These are phyloP conservation scores for Drosophila tani DNA, from an alignment of 1,140 invertebrate genomes.

Conservation along the genomic window DNA sequence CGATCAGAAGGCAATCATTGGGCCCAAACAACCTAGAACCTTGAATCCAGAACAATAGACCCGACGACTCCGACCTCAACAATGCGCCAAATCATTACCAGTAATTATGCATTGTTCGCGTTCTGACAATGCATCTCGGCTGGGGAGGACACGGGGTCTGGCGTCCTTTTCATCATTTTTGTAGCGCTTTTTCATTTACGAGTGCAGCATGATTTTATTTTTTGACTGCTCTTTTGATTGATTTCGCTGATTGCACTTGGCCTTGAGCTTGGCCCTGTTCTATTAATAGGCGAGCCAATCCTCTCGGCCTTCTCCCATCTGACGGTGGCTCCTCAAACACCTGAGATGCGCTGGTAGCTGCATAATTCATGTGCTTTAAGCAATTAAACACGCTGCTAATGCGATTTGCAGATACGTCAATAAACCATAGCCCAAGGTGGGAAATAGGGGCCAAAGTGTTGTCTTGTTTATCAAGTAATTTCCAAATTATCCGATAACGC, in stretches of 20 bases:
- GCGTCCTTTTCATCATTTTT: constrained; percentile 25
- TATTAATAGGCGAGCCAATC: constrained; percentile 39
- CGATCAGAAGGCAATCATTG: constrained; percentile 60
- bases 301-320: neutral
- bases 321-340: constrained; percentile 13
- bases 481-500: constrained; percentile 56
- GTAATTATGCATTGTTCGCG: constrained; percentile 77
- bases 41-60: constrained; percentile 62
- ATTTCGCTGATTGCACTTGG: constrained; percentile 69
- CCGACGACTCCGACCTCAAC: constrained; percentile 51
- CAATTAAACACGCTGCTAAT: constrained; percentile 61
- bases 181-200: constrained; percentile 28
- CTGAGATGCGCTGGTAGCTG: constrained; percentile 6
- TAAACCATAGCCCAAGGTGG: neutral
- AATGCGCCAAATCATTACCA: constrained; percentile 78
- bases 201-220: constrained; percentile 14
- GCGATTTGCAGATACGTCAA: constrained; percentile 37
- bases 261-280: constrained; percentile 63
- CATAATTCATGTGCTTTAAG: constrained; percentile 21
- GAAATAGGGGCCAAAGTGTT: constrained; percentile 18
- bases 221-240: constrained; percentile 61
- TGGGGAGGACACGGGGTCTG: constrained; percentile 7
- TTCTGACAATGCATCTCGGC: constrained; percentile 40
- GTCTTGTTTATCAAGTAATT: constrained; percentile 44
- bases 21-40: constrained; percentile 21